These are phyloP conservation scores for Epistrophe grossulariae DNA, from an alignment of 2,888 invertebrate species.

Conservation along the genomic window DNA sequence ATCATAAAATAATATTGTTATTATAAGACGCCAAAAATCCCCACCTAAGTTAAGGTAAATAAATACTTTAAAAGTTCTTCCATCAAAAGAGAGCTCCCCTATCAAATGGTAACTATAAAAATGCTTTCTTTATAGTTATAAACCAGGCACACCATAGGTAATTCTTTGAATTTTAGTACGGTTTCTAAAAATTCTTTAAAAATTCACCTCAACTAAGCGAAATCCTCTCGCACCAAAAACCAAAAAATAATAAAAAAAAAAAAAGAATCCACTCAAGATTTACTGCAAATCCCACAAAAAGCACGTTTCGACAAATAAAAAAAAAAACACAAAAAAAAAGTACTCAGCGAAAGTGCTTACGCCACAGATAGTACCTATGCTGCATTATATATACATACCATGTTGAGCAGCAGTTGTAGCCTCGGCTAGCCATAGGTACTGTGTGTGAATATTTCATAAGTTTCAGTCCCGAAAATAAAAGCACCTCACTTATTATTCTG, in stretches of 20 bases:
- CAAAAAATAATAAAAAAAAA: too few species aligned
- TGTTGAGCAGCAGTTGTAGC: conserved; percentile 27
- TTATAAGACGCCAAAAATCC: background rate
- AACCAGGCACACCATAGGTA: conserved; percentile 10
- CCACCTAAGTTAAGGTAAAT: background rate
- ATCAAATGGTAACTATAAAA: conserved; percentile 3
- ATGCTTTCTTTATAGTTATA: conserved; percentile 1
- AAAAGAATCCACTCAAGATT: conserved; percentile 17
- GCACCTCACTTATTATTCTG: conserved; percentile 66
- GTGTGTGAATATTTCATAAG: conserved; percentile 74
- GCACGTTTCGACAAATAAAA: conserved; percentile 29
- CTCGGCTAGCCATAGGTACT: conserved; percentile 61
- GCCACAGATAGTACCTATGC: conserved; percentile 33
- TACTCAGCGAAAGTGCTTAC: conserved; percentile 70
- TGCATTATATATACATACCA: conserved; percentile 6
- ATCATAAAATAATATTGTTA: background rate
- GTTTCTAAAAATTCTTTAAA: conserved; percentile 37
- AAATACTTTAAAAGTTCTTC: background rate
- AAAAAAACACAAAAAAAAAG: conserved; percentile 34
- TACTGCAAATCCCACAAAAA: conserved; percentile 22
- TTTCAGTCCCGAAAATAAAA: conserved; percentile 48
- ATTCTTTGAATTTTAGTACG: conserved; percentile 34
- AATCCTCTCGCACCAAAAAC: conserved; percentile 10
- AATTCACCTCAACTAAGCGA: conserved; percentile 44
- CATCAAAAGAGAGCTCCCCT: background rate